Evolutionary conservation across 2,888 invertebrate genomes (phyloP), one percentile per base, ranked within the genome.

Genomic region (Cheilosia pagana): DNA sequence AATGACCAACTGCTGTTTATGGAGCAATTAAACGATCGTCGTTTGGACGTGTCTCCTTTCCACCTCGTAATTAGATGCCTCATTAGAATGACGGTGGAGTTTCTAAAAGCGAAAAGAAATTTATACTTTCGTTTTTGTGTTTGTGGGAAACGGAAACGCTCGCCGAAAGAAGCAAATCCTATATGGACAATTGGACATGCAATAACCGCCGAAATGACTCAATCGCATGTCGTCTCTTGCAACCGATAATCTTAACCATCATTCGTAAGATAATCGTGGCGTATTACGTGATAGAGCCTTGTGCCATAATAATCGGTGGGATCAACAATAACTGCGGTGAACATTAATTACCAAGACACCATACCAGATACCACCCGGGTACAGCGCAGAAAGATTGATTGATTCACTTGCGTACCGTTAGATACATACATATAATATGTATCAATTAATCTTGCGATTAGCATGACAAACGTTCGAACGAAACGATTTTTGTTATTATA

Each of bases 1-100:
- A 76, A 59, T 76, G 75, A 76, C 75, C 75, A 67, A 76, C 59
- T 75, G 55, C 28, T 67, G 41, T 65, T 75, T 65, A 67, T 41
- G 75, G 59, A 16, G 67, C 41, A 76, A 76, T 76, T 59, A 76
- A 76, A 76, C 41, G 55, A 31, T 59, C 74, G 48, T 59, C 74
- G 48, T 65, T 65, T 65, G 57, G 55, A 28, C 12, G 67, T 28
- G 67, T 41, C 41, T 67, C 31, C 67, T 59, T 76, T 76, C 67
- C 75, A 59, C 75, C 50, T 59, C 41, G 41, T 65, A 76, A 65
- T 67, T 76, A 59, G 57, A 67, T 23, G 52, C 60, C 67, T 59
- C 67, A 67, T 76, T 67, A 53, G 23, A 48, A 55, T 65, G 50
- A 12, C 31, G 2, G 10, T 41, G 21, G 14, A 55, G 68, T 68